Percentiles rank a stretch among this genome's conserved stretches.
These are phyloP conservation scores for Drosophila takahashii DNA, from an alignment of 1,140 invertebrate genomes.

Conservation along the genomic window DNA sequence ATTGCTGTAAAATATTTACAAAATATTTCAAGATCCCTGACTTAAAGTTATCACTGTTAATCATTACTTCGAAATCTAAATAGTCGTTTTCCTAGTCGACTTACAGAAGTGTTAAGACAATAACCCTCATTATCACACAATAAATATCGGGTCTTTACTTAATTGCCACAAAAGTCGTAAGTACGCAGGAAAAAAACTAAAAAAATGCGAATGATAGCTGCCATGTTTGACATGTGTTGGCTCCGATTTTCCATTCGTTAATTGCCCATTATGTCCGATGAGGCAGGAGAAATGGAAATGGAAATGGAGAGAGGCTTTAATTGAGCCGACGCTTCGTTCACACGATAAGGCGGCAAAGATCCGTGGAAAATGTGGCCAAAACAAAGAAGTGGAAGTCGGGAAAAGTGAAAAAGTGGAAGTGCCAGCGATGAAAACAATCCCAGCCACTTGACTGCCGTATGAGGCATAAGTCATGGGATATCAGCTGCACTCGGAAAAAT, in stretches of 20 bases:
- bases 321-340: slow-evolving; percentile 42
- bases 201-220: slow-evolving; percentile 34
- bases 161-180: slow-evolving; percentile 22
- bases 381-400: slow-evolving; percentile 73
- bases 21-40: background rate
- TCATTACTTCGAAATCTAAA: slow-evolving; percentile 6
- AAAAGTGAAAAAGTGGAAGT: slow-evolving; percentile 56
- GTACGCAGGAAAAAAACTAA: background rate
- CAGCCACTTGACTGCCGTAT: slow-evolving; percentile 33
- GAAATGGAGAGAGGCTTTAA: slow-evolving; percentile 13
- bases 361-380: slow-evolving; percentile 46
- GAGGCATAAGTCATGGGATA: slow-evolving; percentile 17
- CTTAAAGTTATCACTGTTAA: background rate
- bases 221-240: slow-evolving; percentile 53
- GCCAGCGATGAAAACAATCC: slow-evolving; percentile 38
- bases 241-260: slow-evolving; percentile 51
- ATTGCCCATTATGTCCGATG: slow-evolving; percentile 45
- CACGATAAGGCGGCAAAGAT: slow-evolving; percentile 37
- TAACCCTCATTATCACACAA: slow-evolving; percentile 42
- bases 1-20: background rate
- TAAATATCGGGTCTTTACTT: slow-evolving; percentile 21
- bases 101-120: background rate
- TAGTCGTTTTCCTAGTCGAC: slow-evolving; percentile 8
- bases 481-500: slow-evolving; percentile 4
- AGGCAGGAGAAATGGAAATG: background rate